A percentile compares a stretch with the other conserved stretches of the same genome.
phyloP scores from a whole-genome alignment of 2,797 vertebrate genomes.

The Anniella stebbinsi region DNA sequence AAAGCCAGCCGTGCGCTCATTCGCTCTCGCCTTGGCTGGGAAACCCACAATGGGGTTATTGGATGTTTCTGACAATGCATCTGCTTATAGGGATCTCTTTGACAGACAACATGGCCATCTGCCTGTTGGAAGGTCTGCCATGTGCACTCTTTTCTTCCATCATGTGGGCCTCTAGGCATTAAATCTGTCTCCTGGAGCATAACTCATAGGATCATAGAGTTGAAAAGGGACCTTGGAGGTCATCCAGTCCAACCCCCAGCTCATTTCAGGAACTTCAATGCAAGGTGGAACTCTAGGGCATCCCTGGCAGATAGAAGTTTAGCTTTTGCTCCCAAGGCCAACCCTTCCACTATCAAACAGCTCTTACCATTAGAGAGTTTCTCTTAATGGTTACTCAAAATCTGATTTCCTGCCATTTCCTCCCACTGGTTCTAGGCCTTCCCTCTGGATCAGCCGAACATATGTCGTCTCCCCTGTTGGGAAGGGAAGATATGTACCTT shows the following conservation, averaged over 20 bases:
- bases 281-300: no score
- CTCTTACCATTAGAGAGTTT: no score
- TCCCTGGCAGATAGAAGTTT: no score
- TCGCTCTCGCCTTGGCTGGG: not conserved
- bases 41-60: constrained; percentile 55
- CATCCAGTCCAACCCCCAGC: not conserved
- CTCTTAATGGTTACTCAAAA: no score
- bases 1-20: constrained; percentile 41
- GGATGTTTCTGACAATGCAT: constrained; percentile 57
- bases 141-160: not conserved
- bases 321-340: no score
- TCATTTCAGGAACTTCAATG: not conserved
- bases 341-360: no score
- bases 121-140: not conserved
- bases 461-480: no score
- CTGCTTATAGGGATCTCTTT: constrained; percentile 58
- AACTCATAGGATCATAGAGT: not conserved
- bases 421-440: no score
- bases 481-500: no score
- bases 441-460: no score
- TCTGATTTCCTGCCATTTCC: no score
- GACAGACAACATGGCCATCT: constrained; percentile 48
- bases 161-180: not conserved
- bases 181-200: no score
- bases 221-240: not conserved